Percentiles rank a stretch among this genome's conserved stretches.
Evolutionary conservation across 2,113 vertebrate species (phyloP).

Genomic region (Triplophysa tibetana): DNA sequence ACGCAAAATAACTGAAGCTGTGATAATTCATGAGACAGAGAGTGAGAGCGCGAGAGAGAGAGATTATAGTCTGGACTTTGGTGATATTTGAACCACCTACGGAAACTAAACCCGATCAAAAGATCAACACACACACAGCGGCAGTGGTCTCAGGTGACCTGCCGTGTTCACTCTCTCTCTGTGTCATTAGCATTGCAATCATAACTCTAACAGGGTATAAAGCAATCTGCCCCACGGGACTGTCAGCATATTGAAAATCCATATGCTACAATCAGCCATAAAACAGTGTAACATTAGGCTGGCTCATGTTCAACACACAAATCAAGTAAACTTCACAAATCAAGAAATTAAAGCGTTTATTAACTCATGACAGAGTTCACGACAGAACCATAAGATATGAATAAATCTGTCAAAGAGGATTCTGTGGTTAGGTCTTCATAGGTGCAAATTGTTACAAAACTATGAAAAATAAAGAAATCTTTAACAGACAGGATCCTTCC

Average conservation of each 20-base stretch:
- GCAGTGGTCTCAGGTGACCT: conserved; percentile 13
- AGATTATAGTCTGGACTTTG: not conserved
- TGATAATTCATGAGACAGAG: no score
- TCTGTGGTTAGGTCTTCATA: conserved; percentile 1
- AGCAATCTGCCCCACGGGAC: conserved; percentile 12
- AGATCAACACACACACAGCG: not conserved
- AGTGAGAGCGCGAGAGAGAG: not conserved
- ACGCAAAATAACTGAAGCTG: no score
- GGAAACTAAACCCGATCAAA: not conserved
- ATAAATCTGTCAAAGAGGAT: conserved; percentile 35
- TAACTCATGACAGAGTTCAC: conserved; percentile 24
- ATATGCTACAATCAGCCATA: conserved; percentile 39
- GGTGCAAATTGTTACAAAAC: not conserved
- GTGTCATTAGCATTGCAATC: conserved; percentile 31
- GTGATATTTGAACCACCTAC: not conserved
- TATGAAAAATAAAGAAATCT: conserved; percentile 19
- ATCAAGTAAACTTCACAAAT: conserved; percentile 21
- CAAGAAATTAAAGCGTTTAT: conserved; percentile 17
- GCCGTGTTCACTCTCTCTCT: conserved; percentile 30
- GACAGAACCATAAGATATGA: conserved; percentile 1
- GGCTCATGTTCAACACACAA: not conserved
- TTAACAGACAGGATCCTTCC: not conserved
- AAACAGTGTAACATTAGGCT: conserved; percentile 26
- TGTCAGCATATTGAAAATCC: conserved; percentile 17
- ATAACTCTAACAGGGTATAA: conserved; percentile 31